Evolutionary conservation across 2,797 vertebrate species (phyloP).

Genomic region (Hylomyscus alleni): DNA sequence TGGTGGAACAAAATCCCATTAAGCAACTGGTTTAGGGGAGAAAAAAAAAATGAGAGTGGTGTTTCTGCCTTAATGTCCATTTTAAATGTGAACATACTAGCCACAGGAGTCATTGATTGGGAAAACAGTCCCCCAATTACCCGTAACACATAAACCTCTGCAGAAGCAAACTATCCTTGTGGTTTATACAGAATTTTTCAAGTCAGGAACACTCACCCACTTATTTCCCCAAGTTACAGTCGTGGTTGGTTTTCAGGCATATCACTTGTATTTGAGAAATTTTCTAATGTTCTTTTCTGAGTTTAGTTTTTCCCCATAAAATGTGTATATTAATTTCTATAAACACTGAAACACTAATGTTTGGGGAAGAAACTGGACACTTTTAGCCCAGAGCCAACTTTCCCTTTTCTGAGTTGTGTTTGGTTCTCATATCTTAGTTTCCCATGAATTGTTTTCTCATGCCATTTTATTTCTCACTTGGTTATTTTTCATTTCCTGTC

Average conservation of each 20-base stretch:
- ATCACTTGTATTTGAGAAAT: constrained; percentile 41
- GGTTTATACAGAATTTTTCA: background rate
- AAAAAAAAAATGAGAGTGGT: constrained; percentile 59
- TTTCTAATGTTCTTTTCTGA: constrained; percentile 38
- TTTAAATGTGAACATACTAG: constrained; percentile 67
- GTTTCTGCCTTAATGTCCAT: background rate
- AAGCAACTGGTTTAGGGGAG: constrained; percentile 68
- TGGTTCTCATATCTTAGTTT: background rate
- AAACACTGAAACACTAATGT: constrained; percentile 46
- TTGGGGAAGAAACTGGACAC: background rate
- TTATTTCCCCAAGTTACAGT: constrained; percentile 28
- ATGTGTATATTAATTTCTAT: constrained; percentile 4
- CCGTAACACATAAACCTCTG: constrained; percentile 35
- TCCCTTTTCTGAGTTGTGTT: constrained; percentile 24
- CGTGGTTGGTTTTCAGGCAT: background rate
- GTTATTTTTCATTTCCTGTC: constrained; percentile 36
- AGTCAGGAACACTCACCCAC: background rate
- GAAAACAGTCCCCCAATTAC: constrained; percentile 61
- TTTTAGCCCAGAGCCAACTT: constrained; percentile 30
- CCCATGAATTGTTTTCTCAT: background rate
- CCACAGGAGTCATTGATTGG: constrained; percentile 25
- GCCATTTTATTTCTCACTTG: constrained; percentile 10
- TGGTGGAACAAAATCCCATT: constrained; percentile 71
- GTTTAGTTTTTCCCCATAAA: constrained; percentile 1
- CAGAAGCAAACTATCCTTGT: background rate